These are phyloP conservation scores for Protonibea diacanthus DNA, from an alignment of 2,797 vertebrate species.

Conservation along the genomic window DNA sequence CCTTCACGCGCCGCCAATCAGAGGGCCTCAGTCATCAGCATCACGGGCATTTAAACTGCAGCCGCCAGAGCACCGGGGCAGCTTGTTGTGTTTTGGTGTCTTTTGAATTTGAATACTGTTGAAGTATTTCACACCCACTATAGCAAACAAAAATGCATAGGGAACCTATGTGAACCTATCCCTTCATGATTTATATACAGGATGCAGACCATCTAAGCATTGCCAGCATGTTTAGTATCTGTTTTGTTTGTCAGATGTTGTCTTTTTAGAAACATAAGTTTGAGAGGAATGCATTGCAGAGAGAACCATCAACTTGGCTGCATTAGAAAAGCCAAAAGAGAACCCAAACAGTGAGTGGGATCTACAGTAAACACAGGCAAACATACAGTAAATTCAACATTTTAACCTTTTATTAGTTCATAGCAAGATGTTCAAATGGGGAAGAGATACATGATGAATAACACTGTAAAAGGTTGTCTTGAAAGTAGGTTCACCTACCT, in stretches of 20 bases:
- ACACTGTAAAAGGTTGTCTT: conserved; percentile 12
- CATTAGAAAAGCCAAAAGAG: background rate
- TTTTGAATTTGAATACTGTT: too few relatives aligned
- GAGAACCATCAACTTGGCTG: too few relatives aligned
- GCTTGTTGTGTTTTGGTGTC: too few relatives aligned
- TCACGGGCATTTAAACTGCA: too few relatives aligned
- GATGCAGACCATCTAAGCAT: too few relatives aligned
- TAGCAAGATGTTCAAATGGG: conserved; percentile 12
- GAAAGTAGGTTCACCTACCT: background rate
- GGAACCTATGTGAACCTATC: too few relatives aligned
- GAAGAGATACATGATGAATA: background rate
- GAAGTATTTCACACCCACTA: too few relatives aligned
- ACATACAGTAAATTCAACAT: background rate
- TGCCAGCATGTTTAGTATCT: background rate
- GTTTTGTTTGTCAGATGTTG: background rate
- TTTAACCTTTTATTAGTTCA: conserved; percentile 28
- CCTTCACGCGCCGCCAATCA: too few relatives aligned
- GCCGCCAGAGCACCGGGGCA: too few relatives aligned
- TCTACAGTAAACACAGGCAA: background rate
- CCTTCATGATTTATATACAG: too few relatives aligned
- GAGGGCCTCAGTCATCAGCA: too few relatives aligned
- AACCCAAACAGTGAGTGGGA: background rate
- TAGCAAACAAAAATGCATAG: too few relatives aligned
- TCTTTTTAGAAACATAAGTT: background rate
- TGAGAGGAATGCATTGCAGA: background rate